Evolutionary conservation across 2,797 vertebrate species (phyloP).

Genomic region (Ctenopoma multispine): DNA sequence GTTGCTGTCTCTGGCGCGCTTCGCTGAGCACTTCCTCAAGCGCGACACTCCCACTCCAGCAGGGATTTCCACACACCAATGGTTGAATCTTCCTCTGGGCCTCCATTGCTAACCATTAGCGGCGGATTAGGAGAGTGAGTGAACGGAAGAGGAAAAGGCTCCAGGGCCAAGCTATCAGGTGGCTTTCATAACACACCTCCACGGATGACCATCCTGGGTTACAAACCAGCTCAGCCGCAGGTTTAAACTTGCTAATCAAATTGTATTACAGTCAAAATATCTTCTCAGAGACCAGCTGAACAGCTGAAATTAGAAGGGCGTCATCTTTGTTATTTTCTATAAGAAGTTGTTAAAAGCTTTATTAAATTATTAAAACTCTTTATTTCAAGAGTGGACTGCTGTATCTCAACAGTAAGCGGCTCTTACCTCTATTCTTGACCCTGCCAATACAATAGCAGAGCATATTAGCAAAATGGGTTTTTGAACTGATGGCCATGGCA

Average conservation of each 20-base stretch:
- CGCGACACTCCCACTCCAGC: constrained; percentile 83
- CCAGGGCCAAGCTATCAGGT: constrained; percentile 71
- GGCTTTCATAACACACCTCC: constrained; percentile 63
- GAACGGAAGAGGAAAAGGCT: constrained; percentile 63
- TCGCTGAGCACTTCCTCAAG: constrained; percentile 85
- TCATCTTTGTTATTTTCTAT: background rate
- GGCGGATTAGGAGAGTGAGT: constrained; percentile 80
- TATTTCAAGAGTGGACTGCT: constrained; percentile 5
- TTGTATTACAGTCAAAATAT: background rate
- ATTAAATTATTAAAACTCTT: background rate
- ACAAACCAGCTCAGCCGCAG: constrained; percentile 28
- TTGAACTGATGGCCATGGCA: constrained; percentile 41
- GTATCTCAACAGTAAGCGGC: background rate
- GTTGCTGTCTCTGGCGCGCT: constrained; percentile 78
- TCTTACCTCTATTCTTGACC: constrained; percentile 24
- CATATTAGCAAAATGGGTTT: constrained; percentile 53
- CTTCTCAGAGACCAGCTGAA: constrained; percentile 11
- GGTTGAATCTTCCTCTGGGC: constrained; percentile 79
- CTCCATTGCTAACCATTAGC: constrained; percentile 84
- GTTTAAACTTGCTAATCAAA: constrained; percentile 38
- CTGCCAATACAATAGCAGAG: constrained; percentile 50
- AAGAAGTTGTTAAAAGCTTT: constrained; percentile 11
- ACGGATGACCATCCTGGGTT: constrained; percentile 54
- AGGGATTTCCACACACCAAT: constrained; percentile 83
- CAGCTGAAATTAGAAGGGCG: background rate